Evolutionary conservation across 92 coral and sea anemone species (phyloP), one percentile per base, ranked within the genome.

Genomic region (Meandrina meandrites): DNA sequence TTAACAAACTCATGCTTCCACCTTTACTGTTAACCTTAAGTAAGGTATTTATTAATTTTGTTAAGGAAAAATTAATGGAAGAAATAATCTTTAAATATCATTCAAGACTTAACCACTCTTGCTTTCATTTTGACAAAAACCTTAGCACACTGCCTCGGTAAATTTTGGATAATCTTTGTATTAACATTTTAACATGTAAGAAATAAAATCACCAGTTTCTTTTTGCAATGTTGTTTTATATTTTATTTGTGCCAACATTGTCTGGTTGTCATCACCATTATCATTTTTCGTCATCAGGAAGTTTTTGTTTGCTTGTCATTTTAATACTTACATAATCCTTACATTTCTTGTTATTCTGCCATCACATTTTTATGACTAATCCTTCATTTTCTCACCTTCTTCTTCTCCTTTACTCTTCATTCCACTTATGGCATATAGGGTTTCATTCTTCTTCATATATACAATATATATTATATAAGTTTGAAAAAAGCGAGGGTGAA

Each of bases 151-250:
- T 36, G 19, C 16, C 70, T 28, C 73, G 11, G 37, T 24, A 42
- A 74, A 66, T 27, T 2, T 66, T 81, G 4, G 45, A 42, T 53
- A 51, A 81, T 24, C 7, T 67, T 47, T 45, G 57, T 81, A 47
- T 18, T 42, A 6, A 81, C 45, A 22, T 28, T 16, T 47, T 27
- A 42, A 67, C 9, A 9, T 30, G 32, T 81, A 67, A 68, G 67
- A 81, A 73, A 81, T 81, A 81, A 81, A 81, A 28, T 47, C 40
- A 18, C 27, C 27, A 16, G 16, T 30, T 50, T 81, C 35, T 81
- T 81, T 45, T 27, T 81, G 16, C 85, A 40, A 5, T 8, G 62
- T 67, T 68, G 76, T 28, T 17, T 42, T 16, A 8, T 45, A n/a
- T 66, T 22, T 21, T 30, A n/a, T 47, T 60, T 24, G 66, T 32